Evolutionary conservation across 2,797 vertebrate genomes (phyloP).

Genomic region (Chelonia mydas): DNA sequence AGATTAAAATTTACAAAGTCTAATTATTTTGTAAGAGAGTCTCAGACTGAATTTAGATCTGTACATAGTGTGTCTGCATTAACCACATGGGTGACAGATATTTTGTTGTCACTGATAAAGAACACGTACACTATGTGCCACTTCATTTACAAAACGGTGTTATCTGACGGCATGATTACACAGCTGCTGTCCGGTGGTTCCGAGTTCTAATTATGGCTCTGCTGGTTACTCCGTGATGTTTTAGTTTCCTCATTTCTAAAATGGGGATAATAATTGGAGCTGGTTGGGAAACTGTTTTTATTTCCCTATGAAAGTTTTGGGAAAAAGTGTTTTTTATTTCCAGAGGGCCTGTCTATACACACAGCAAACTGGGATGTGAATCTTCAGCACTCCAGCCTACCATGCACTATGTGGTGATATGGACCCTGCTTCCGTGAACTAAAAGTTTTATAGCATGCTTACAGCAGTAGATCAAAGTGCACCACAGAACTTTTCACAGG

Average conservation of each 20-base stretch:
- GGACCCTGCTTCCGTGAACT: not conserved
- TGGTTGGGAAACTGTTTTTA: not conserved
- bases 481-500: not conserved
- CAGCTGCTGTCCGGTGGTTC: not conserved
- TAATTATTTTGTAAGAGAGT: constrained; percentile 73
- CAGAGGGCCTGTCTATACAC: not conserved
- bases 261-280: not conserved
- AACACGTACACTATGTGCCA: not conserved
- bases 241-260: not conserved
- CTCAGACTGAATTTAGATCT: constrained; percentile 52
- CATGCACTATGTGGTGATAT: not conserved
- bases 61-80: not conserved
- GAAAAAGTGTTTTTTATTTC: not conserved
- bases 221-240: not conserved
- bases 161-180: not conserved
- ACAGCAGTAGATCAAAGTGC: not conserved
- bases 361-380: not conserved
- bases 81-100: not conserved
- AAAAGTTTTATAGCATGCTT: not conserved
- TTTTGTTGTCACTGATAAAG: constrained; percentile 7
- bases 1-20: constrained; percentile 74
- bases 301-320: not conserved
- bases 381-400: not conserved
- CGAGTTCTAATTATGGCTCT: not conserved
- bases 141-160: not conserved